Evolutionary conservation across 2,888 invertebrate genomes (phyloP), one percentile per base, ranked within the genome.

Genomic region (Fissipunctia ypsillon): DNA sequence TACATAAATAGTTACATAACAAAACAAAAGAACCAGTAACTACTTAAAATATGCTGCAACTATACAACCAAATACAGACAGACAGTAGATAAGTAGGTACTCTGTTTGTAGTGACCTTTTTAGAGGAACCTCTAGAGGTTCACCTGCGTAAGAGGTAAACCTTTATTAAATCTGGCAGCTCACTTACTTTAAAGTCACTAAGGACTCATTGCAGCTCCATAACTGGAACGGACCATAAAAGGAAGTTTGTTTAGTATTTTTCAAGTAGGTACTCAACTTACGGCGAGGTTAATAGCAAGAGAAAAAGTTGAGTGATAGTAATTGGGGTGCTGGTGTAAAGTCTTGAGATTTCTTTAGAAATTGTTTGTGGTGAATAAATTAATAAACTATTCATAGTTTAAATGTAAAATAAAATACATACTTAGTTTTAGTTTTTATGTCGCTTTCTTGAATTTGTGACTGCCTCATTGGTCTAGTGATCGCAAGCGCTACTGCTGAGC

Each of bases 231-330:
- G 28, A 65, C 65, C 35, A 60, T 78, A 78, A 78, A 79, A 69
- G 50, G 31, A 75, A 79, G 61, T 78, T 78, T 59, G 73, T 74
- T 73, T 78, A 74, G 54, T 65, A 74, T 74, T 78, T 74, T 60
- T 38, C 31, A 73, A 66, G 54, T 52, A 69, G 41, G 41, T 22
- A 60, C 50, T 69, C 16, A 50, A 73, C 74, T 67, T 73, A 76
- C 50, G 14, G 41, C 25, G 35, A 73, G 78, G 77, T 77, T 77
- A 77, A 77, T 61, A 65, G 64, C 56, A 16, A 19, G 67, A 67
- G 43, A 31, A 48, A 78, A 67, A 73, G 52, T 78, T 54, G 68
- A 63, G 31, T 41, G 59, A 54, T 48, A 54, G 35, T 64, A 67
- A 68, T 64, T 73, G 63, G 73, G 63, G 38, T 25, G 19, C 48